phyloP scores from a whole-genome alignment of 2,888 invertebrate species.

The Acleris sparsana region DNA sequence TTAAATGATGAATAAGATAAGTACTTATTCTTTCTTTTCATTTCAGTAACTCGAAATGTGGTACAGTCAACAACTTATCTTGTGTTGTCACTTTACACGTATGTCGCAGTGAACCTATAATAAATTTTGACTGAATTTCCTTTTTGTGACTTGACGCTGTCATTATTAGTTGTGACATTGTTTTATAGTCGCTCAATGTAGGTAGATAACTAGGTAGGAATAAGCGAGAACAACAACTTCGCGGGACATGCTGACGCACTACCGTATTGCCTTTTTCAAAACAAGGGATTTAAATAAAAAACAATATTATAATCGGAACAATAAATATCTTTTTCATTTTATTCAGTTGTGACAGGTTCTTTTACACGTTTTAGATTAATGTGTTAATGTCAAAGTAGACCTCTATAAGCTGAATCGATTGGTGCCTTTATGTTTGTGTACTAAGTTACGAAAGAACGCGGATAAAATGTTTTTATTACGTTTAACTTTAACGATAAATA shows the following conservation, averaged over 20 bases:
- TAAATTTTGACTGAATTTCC: too few species aligned
- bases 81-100: too few species aligned
- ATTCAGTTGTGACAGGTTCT: conserved; percentile 28
- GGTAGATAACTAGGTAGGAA: too few species aligned
- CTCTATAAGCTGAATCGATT: conserved; percentile 67
- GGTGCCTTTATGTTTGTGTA: conserved; percentile 47
- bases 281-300: conserved; percentile 31
- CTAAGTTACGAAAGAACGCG: conserved; percentile 40
- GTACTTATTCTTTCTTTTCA: too few species aligned
- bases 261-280: conserved; percentile 3
- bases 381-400: conserved; percentile 50
- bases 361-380: conserved; percentile 37
- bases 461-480: neutral
- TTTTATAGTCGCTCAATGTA: too few species aligned
- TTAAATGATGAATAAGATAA: too few species aligned
- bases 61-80: too few species aligned
- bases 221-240: neutral
- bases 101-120: too few species aligned
- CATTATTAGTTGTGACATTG: too few species aligned
- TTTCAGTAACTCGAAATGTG: too few species aligned
- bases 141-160: too few species aligned
- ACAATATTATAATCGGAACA: conserved; percentile 18
- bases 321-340: conserved; percentile 32
- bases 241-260: conserved; percentile 8
- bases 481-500: too few species aligned